phyloP scores from a whole-genome alignment of 1,140 invertebrate species.

The Dolichoris vasculosae region DNA sequence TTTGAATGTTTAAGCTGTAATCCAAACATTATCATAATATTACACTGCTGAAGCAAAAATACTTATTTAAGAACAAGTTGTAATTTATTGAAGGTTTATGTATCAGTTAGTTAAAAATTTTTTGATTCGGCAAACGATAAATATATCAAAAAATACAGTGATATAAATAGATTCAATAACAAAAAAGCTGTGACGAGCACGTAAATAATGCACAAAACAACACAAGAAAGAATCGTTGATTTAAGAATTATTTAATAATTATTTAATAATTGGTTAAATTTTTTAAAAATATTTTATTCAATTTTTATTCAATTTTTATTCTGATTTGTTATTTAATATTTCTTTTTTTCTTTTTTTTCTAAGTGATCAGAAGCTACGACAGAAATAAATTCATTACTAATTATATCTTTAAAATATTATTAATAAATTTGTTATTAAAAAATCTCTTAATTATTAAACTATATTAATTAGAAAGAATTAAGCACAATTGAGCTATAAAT shows the following conservation, averaged over 20 bases:
- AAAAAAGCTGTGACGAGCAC: not conserved
- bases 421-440: not conserved
- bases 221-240: conserved; percentile 2
- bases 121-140: conserved; percentile 3
- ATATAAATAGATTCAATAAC: not conserved
- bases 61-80: conserved; percentile 12
- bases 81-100: not conserved
- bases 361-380: conserved; percentile 31
- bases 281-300: conserved; percentile 19
- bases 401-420: not conserved
- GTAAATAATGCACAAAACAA: not conserved
- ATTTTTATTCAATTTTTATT: conserved; percentile 3
- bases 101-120: not conserved
- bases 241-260: too few species aligned
- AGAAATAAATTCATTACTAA: not conserved
- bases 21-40: not conserved
- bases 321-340: not conserved
- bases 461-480: not conserved
- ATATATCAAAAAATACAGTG: not conserved
- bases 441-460: not conserved
- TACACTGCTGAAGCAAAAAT: not conserved
- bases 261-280: too few species aligned
- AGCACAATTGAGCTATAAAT: not conserved
- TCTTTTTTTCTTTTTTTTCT: not conserved
- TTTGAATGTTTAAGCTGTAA: not conserved